Conservation (phyloP, 1,140 invertebrate species). For the Dinoponera quadriceps region DNA sequence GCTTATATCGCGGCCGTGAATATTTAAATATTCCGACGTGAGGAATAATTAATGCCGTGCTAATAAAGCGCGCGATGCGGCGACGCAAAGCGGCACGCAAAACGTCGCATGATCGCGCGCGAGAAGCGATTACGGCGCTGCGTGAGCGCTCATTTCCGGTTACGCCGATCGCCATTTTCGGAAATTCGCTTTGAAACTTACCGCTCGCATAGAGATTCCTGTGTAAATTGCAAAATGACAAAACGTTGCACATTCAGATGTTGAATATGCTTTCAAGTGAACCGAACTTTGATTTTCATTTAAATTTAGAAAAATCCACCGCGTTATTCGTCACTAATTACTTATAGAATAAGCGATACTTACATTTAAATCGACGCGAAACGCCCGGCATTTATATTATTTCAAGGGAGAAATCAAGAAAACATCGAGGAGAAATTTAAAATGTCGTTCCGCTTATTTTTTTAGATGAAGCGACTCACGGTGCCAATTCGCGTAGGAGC, state of each 20-base stretch:
- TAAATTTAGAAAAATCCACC: no score
- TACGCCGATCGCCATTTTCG: background rate
- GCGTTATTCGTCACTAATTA: no score
- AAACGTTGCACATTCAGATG: no score
- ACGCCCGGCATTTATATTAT: no score
- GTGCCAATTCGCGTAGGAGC: background rate
- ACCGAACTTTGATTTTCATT: no score
- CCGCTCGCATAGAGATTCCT: background rate
- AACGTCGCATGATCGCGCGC: conserved; percentile 22
- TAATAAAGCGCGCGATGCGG: conserved; percentile 51
- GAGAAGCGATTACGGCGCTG: background rate
- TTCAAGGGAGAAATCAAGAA: background rate
- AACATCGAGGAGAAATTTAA: background rate
- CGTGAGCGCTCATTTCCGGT: conserved; percentile 14
- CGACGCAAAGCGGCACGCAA: conserved; percentile 7
- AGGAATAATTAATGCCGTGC: conserved; percentile 65
- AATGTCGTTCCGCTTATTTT: background rate
- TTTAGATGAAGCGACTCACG: background rate
- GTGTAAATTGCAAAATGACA: no score
- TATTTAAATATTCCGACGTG: conserved; percentile 70
- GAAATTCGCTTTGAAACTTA: background rate
- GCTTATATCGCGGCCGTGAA: conserved; percentile 50
- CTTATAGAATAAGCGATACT: no score
- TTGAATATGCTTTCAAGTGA: no score
- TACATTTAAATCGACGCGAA: no score